Conservation (phyloP, 37 sponge, comb jelly and placozoan species). For the Beroe ovata region DNA sequence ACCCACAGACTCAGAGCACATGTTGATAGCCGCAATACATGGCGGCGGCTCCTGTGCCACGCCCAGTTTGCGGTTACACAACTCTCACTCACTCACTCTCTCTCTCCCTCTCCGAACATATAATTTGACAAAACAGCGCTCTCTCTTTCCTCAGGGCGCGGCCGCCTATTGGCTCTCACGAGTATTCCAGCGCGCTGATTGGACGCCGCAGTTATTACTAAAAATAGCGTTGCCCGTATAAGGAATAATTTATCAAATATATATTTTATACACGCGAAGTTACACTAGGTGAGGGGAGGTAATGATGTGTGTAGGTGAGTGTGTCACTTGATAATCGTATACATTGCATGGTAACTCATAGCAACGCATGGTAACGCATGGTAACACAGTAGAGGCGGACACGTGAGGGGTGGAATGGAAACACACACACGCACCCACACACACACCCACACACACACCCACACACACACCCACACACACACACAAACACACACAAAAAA, state of each 20-base stretch:
- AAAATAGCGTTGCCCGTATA: constrained; percentile 52
- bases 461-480: no score
- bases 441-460: no score
- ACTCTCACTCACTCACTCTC: no score
- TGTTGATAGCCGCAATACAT: no score
- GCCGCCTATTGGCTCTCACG: constrained; percentile 12
- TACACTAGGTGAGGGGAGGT: constrained; percentile 14
- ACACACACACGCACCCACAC: no score
- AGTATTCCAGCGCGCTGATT: background rate
- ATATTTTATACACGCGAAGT: constrained; percentile 28
- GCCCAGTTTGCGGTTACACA: background rate
- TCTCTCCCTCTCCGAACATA: background rate
- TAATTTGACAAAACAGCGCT: constrained; percentile 19
- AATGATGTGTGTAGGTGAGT: constrained; percentile 22
- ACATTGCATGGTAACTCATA: background rate
- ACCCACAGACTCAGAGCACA: no score
- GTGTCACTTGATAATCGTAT: background rate
- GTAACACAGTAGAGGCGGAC: no score
- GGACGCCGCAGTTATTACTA: constrained; percentile 39
- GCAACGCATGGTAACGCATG: no score
- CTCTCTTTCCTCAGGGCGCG: background rate
- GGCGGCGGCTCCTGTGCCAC: background rate
- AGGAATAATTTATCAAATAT: constrained; percentile 14
- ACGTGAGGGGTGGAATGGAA: no score
- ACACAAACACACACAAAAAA: no score